Evolutionary conservation across 2,113 vertebrate species (phyloP).

Genomic region (Eudorcas thomsonii): DNA sequence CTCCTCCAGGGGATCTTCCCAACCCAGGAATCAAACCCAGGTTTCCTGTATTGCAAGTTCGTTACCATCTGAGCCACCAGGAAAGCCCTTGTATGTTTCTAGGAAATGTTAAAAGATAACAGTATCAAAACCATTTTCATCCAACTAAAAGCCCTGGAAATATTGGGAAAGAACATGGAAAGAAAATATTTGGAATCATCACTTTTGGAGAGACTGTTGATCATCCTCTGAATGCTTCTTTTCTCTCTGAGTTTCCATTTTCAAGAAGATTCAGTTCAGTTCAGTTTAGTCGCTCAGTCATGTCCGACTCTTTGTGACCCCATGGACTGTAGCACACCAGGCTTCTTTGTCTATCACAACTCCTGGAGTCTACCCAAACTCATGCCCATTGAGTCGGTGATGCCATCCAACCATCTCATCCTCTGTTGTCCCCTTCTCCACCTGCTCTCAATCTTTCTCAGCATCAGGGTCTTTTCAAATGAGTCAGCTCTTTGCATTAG

Average conservation of each 20-base stretch:
- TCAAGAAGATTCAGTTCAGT: not conserved
- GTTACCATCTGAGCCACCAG: not conserved
- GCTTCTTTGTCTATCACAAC: not conserved
- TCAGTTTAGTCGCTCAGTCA: not conserved
- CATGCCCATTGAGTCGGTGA: not conserved
- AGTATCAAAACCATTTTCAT: not conserved
- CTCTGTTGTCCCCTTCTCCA: not conserved
- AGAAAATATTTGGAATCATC: not conserved
- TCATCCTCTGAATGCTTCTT: not conserved
- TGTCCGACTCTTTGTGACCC: accelerated
- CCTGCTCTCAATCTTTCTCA: not conserved
- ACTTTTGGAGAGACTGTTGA: not conserved
- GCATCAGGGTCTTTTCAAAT: not conserved
- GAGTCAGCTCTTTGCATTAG: not conserved
- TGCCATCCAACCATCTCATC: not conserved
- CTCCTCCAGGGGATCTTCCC: not conserved
- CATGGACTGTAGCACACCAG: not conserved
- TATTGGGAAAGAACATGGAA: not conserved
- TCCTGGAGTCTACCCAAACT: not conserved
- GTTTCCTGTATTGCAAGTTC: not conserved
- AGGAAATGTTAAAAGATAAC: not conserved
- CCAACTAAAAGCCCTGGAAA: not conserved
- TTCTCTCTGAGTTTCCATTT: not conserved
- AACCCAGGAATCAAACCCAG: not conserved
- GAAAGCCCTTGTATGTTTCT: not conserved